A percentile compares a stretch with the other conserved stretches of the same genome.
Evolutionary conservation across 2,888 invertebrate genomes (phyloP).

Genomic region (Melitaea athalia): DNA sequence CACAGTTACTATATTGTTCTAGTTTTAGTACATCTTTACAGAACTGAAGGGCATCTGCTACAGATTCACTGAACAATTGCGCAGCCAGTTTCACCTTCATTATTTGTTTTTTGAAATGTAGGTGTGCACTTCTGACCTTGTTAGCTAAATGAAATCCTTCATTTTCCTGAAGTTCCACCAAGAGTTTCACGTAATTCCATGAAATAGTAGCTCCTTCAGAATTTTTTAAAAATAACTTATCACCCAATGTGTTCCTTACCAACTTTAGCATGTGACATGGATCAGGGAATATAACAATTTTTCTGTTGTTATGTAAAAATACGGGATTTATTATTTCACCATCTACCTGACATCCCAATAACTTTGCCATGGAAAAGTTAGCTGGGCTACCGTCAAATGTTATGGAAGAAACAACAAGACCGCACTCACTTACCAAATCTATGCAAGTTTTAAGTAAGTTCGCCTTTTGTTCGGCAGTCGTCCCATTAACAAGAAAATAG

Average conservation of each 20-base stretch:
- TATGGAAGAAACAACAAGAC: background rate
- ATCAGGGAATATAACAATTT: background rate
- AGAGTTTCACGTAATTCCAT: slow-evolving; percentile 9
- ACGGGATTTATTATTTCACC: slow-evolving; percentile 9
- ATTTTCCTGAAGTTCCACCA: slow-evolving; percentile 13
- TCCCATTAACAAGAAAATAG: slow-evolving; percentile 4
- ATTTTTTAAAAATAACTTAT: slow-evolving; percentile 10
- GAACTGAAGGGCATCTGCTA: background rate
- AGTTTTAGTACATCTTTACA: background rate
- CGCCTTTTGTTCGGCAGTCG: slow-evolving; percentile 7
- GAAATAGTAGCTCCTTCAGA: background rate
- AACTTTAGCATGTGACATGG: slow-evolving; percentile 31
- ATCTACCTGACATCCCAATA: slow-evolving; percentile 17
- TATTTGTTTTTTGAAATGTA: slow-evolving; percentile 28
- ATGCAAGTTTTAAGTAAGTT: background rate
- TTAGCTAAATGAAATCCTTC: slow-evolving; percentile 26
- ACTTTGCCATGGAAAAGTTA: background rate
- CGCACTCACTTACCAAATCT: background rate
- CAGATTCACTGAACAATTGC: slow-evolving; percentile 9
- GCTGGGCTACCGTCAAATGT: slow-evolving; percentile 10
- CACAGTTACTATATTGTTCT: too few species aligned
- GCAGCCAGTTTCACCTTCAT: slow-evolving; percentile 32
- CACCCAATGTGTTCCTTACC: slow-evolving; percentile 31
- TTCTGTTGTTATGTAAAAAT: background rate
- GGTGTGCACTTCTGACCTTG: slow-evolving; percentile 17